Evolutionary conservation across 2,888 invertebrate genomes (phyloP).

Genomic region (Flexamia atlantica): DNA sequence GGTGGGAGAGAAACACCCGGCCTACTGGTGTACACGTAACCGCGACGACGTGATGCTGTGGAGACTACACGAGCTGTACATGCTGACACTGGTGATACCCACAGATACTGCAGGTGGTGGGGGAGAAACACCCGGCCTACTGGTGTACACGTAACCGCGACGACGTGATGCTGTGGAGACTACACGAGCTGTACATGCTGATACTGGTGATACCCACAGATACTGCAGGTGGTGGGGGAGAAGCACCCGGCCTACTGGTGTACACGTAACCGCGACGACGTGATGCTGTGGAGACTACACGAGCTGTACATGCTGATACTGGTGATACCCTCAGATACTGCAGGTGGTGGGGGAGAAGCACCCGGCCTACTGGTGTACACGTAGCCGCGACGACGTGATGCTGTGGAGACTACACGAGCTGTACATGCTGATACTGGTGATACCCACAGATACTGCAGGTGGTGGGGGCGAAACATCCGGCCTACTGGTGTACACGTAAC

Average conservation of each 20-base stretch:
- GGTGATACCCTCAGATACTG: too few relatives aligned
- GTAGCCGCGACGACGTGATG: too few relatives aligned
- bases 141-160: constrained; percentile 55
- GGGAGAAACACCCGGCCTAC: constrained; percentile 67
- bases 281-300: constrained; percentile 83
- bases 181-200: constrained; percentile 81
- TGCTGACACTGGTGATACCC: constrained; percentile 81
- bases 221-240: too few relatives aligned
- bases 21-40: constrained; percentile 80
- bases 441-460: too few relatives aligned
- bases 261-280: too few relatives aligned
- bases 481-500: too few relatives aligned
- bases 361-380: too few relatives aligned
- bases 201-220: constrained; percentile 81
- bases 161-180: constrained; percentile 74
- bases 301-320: constrained; percentile 74
- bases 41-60: constrained; percentile 76
- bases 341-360: too few relatives aligned
- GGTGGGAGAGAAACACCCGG: constrained; percentile 74
- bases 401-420: too few relatives aligned
- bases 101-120: constrained; percentile 80
- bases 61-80: constrained; percentile 80
- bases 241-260: too few relatives aligned
- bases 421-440: too few relatives aligned
- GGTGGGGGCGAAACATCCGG: too few relatives aligned